phyloP scores from a whole-genome alignment of 1,140 invertebrate genomes.

The Drosophila arawakana region DNA sequence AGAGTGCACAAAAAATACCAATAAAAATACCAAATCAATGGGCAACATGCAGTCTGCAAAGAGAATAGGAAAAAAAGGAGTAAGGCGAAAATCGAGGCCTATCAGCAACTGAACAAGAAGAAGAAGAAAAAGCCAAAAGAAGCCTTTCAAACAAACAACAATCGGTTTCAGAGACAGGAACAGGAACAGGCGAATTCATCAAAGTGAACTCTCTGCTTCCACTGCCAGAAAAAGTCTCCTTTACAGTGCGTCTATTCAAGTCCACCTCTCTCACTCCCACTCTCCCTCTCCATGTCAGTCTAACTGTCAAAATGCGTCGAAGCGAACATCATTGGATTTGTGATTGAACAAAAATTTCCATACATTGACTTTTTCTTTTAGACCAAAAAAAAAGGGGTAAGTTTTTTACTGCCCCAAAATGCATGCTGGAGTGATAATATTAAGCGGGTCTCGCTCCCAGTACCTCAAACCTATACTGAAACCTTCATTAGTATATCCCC shows the following conservation, averaged over 20 bases:
- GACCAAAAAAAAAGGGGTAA: neutral
- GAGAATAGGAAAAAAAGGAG: neutral
- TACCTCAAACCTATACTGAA: slow-evolving; percentile 10
- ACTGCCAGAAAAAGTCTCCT: neutral
- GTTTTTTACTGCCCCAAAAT: slow-evolving; percentile 44
- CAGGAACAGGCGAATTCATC: slow-evolving; percentile 68
- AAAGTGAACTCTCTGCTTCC: slow-evolving; percentile 47
- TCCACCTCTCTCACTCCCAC: slow-evolving; percentile 4
- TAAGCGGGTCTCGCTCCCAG: slow-evolving; percentile 23
- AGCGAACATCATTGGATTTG: slow-evolving; percentile 84
- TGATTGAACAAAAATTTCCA: slow-evolving; percentile 83
- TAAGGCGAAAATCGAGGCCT: slow-evolving; percentile 37
- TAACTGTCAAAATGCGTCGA: slow-evolving; percentile 84
- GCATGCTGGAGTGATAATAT: slow-evolving; percentile 80
- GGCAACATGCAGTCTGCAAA: slow-evolving; percentile 25
- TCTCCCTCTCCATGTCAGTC: slow-evolving; percentile 40
- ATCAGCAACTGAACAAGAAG: slow-evolving; percentile 37
- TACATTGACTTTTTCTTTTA: slow-evolving; percentile 67
- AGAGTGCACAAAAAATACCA: slow-evolving; percentile 12
- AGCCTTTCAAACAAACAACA: slow-evolving; percentile 78
- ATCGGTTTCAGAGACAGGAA: slow-evolving; percentile 33
- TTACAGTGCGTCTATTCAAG: slow-evolving; percentile 5
- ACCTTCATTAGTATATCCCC: slow-evolving; percentile 66
- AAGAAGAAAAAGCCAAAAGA: slow-evolving; percentile 26
- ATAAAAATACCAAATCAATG: slow-evolving; percentile 44